These are phyloP conservation scores for Zophobas atratus DNA, from an alignment of 1,140 invertebrate species.

Conservation along the genomic window DNA sequence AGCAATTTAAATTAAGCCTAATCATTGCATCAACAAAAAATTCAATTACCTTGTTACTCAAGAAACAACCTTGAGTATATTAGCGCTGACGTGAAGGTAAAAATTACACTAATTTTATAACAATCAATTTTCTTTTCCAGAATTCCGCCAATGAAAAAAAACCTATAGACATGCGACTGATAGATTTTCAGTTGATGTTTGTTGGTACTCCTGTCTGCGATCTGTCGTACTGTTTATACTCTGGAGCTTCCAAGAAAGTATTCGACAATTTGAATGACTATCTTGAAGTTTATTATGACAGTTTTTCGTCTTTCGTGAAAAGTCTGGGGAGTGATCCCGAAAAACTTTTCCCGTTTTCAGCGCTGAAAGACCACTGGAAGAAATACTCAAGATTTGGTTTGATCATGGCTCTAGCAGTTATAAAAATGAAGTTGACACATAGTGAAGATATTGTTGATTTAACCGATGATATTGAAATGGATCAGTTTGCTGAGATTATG, in stretches of 20 bases:
- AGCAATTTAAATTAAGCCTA: too few relatives aligned
- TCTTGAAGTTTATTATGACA: constrained; percentile 72
- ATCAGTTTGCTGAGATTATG: too few relatives aligned
- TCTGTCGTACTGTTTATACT: constrained; percentile 73
- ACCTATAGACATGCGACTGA: constrained; percentile 64
- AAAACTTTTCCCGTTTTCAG: constrained; percentile 67
- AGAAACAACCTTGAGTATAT: too few relatives aligned
- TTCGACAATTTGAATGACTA: constrained; percentile 68
- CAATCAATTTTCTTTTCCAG: too few relatives aligned
- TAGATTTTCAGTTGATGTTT: constrained; percentile 73
- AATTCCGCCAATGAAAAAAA: constrained; percentile 29
- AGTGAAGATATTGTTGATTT: too few relatives aligned
- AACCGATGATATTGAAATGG: too few relatives aligned
- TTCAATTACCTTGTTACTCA: too few relatives aligned
- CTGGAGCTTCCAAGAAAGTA: constrained; percentile 70
- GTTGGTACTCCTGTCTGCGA: constrained; percentile 74
- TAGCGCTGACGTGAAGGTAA: too few relatives aligned
- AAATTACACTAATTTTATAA: not conserved
- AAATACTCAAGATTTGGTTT: constrained; percentile 64
- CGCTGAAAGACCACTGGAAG: constrained; percentile 65
- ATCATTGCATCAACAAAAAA: too few relatives aligned
- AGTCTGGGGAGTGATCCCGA: constrained; percentile 67
- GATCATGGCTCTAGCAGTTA: constrained; percentile 59
- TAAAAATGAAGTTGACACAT: too few relatives aligned
- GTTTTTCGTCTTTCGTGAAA: constrained; percentile 65